A percentile compares a stretch with the other conserved stretches of the same genome.
Evolutionary conservation across 2,797 vertebrate species (phyloP).

Genomic region (Clarias pachynema): DNA sequence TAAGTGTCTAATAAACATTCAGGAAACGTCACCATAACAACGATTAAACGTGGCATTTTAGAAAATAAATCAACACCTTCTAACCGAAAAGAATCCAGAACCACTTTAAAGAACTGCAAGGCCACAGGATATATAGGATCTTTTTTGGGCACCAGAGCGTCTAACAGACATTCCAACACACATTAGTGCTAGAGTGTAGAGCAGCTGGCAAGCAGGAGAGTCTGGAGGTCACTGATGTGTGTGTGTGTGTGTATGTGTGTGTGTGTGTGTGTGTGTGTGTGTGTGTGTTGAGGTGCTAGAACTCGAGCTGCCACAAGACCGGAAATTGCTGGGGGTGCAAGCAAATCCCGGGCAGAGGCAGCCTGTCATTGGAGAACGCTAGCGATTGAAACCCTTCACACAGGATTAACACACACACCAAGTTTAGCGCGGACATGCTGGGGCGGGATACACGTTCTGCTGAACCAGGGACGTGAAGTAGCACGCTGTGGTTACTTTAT

Average conservation of each 20-base stretch:
- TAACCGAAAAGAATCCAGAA: neutral
- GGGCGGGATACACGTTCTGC: constrained; percentile 55
- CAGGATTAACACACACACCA: constrained; percentile 81
- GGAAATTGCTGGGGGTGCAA: constrained; percentile 87
- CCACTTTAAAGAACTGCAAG: constrained; percentile 34
- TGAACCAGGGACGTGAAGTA: neutral
- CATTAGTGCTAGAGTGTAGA: constrained; percentile 19
- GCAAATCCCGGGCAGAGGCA: constrained; percentile 82
- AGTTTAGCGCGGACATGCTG: constrained; percentile 77
- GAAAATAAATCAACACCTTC: neutral
- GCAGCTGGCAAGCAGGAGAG: constrained; percentile 36
- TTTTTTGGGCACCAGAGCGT: constrained; percentile 71
- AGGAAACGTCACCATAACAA: neutral
- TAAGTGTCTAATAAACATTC: neutral
- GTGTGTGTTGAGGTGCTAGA: constrained; percentile 61
- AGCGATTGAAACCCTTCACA: constrained; percentile 84
- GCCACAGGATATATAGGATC: constrained; percentile 52
- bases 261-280: constrained; percentile 40
- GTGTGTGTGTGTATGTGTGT: constrained; percentile 42
- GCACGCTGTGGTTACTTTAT: neutral
- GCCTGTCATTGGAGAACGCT: constrained; percentile 74
- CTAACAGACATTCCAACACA: constrained; percentile 6
- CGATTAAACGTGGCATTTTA: neutral
- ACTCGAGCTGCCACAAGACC: constrained; percentile 86
- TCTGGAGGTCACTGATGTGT: constrained; percentile 36